Evolutionary conservation across 1,140 invertebrate genomes (phyloP).

Genomic region (Aphelenchoides fujianensis): DNA sequence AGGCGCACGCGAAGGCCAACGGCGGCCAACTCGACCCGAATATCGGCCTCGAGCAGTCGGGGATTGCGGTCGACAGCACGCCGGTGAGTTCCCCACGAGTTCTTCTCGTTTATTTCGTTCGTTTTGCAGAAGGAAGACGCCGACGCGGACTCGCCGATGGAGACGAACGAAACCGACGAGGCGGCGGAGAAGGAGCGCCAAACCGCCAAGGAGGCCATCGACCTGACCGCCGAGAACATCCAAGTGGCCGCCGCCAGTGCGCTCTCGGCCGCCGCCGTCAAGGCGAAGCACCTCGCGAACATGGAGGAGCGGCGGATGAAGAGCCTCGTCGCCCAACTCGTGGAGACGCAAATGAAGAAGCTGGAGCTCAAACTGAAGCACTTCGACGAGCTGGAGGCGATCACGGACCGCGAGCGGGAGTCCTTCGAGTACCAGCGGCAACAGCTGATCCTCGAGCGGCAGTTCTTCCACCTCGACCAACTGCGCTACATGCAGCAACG

Average conservation of each 20-base stretch:
- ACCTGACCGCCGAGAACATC: conserved; percentile 71
- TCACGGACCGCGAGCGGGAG: conserved; percentile 96
- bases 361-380: conserved; percentile 95
- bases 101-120: neutral
- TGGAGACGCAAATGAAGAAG: conserved; percentile 92
- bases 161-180: conserved; percentile 32
- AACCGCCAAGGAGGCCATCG: conserved; percentile 55
- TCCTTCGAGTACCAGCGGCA: conserved; percentile 92
- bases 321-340: conserved; percentile 87
- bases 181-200: conserved; percentile 23
- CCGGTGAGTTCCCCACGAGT: neutral
- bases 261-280: conserved; percentile 90
- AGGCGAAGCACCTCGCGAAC: conserved; percentile 95
- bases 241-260: conserved; percentile 93
- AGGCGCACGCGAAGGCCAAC: conserved; percentile 69
- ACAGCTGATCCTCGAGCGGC: conserved; percentile 91
- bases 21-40: conserved; percentile 77
- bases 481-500: conserved; percentile 91
- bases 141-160: conserved; percentile 32
- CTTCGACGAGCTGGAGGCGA: conserved; percentile 96
- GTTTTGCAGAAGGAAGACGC: conserved; percentile 55
- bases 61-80: conserved; percentile 8
- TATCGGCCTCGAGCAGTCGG: conserved; percentile 63
- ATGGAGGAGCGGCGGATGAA: conserved; percentile 98
- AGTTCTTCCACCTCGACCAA: conserved; percentile 97